Base-by-base conservation (phyloP, 35 echinoderm and acorn worm genomes). In the Strongylocentrotus purpuratus region DNA sequence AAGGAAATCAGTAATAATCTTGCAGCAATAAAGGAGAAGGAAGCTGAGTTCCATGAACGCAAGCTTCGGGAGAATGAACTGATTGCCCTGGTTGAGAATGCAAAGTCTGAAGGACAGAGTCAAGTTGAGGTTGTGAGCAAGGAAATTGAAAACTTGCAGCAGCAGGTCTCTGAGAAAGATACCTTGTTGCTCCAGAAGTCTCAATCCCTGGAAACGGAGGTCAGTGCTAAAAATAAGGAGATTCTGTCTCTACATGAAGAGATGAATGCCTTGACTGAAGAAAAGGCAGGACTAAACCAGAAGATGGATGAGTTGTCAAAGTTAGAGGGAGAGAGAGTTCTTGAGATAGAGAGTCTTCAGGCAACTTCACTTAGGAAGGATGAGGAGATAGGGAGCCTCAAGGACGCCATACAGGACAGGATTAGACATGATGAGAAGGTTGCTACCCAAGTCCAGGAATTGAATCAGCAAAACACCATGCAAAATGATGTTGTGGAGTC, bases 181-280 rank as follows among this genome's bases (percentile, higher is more conserved):
- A 18, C 11, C 33, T 25, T 91, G 45, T 46, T 92, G 46, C 58
- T 88, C 86, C 92, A 96, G 58, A 95, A 99, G 47, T 90, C 94
- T 18, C 94, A 97, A 78, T 45, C 93, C 33, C 52, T 97, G 22
- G 94, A 97, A 45, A 95, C 96, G 9, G 98, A 97, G 94, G 95
- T 98, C 25, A 98, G 97, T 96, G 90, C 95, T 45, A 98, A 96
- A 61, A 98, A 98, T 85, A 98, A 98, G 87, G 97, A 98, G 78
- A 95, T 98, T 48, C 87, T 98, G n/a, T 33, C 71, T 32, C 85
- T 96, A 14, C 97, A 99, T 95, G 94, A 97, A 94, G 31, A 96
- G 90, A 91, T 90, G 31, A 86, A 94, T 31, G 94, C 33, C 47
- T 58, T 90, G 31, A 50, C 55, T 32, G 94, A 91, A 86, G 90